Base-by-base conservation (phyloP, 2,113 vertebrate genomes). In the Chamaea fasciata region DNA sequence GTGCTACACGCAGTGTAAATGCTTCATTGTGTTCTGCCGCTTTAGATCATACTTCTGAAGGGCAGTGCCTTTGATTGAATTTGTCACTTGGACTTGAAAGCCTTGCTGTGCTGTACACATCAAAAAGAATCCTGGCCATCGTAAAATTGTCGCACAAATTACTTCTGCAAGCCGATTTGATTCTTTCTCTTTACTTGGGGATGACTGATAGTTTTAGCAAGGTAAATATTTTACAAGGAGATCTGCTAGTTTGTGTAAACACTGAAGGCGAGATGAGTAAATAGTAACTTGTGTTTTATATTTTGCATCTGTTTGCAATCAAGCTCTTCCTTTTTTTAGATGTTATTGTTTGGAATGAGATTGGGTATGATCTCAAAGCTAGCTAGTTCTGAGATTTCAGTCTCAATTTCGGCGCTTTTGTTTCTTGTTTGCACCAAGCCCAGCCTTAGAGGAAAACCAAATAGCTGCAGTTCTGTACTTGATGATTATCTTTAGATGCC, bases 261-360 rank as follows among this genome's bases (percentile, higher is more conserved):
- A 94, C 52, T 41, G 78, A 82, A 94, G 74, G 75, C 77, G 86
- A 75, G 67, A 59, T 53, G 75, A 89, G 68, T 89, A 94, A 96
- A 87, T 88, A 76, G 81, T 73, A 75, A 71, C 91, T 83, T 90
- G 42, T 78, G 49, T 22, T 74, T 91, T 78, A 17, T 77, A 67
- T 91, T 95, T 92, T 95, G 90, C 94, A 96, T 95, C 86, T 97
- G 92, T 81, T 89, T 91, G 74, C 90, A 96, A 91, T 96, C 85
- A 81, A 46, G 71, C 57, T 70, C 10, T 83, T 85, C 28, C 62
- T 94, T 79, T 92, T 92, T 89, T 91, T 35, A 64, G 82, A 41
- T 87, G 49, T 59, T 78, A 75, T 69, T 93, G 76, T 91, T 91
- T 57, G 24, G 56, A 83, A 78, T 33, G 50, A 89, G 95, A 81